A percentile compares a stretch with the other conserved stretches of the same genome.
Evolutionary conservation across 1,140 invertebrate genomes (phyloP).

Genomic region (Tribolium madens): DNA sequence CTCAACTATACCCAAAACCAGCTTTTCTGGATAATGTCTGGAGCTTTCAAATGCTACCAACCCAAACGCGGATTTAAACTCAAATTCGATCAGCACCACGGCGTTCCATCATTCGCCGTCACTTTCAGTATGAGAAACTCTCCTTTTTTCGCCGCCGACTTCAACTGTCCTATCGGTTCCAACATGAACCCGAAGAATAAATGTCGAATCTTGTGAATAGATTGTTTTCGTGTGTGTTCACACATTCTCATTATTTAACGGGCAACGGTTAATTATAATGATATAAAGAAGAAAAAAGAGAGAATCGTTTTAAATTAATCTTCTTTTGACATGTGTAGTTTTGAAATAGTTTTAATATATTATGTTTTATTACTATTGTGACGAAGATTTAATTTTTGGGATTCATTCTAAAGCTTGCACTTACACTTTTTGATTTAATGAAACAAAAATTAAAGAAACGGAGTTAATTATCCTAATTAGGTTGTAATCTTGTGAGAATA

Average conservation of each 20-base stretch:
- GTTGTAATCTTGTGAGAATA: background rate
- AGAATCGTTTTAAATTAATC: conserved; percentile 8
- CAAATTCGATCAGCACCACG: conserved; percentile 57
- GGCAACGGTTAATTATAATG: conserved; percentile 31
- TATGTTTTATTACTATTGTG: background rate
- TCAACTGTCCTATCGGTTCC: conserved; percentile 71
- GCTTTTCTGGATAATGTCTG: conserved; percentile 71
- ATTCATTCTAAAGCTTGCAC: background rate
- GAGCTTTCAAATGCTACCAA: conserved; percentile 55
- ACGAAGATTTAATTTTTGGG: too few relatives aligned
- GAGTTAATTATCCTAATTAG: conserved; percentile 10
- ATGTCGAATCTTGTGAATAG: conserved; percentile 74
- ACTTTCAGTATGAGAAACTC: conserved; percentile 76
- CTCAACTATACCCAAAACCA: conserved; percentile 70
- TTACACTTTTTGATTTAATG: background rate
- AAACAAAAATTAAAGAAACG: background rate
- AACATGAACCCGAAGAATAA: conserved; percentile 77
- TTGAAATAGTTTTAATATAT: conserved; percentile 4
- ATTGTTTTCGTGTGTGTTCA: conserved; percentile 20
- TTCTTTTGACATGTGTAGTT: conserved; percentile 22
- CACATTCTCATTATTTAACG: conserved; percentile 20
- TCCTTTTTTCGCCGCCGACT: conserved; percentile 73
- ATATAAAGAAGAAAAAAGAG: background rate
- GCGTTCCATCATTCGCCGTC: conserved; percentile 63
- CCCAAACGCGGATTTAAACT: conserved; percentile 34